Percentiles rank a stretch among this genome's conserved stretches.
Evolutionary conservation across 2,888 invertebrate species (phyloP).

Genomic region (Urechis unicinctus): DNA sequence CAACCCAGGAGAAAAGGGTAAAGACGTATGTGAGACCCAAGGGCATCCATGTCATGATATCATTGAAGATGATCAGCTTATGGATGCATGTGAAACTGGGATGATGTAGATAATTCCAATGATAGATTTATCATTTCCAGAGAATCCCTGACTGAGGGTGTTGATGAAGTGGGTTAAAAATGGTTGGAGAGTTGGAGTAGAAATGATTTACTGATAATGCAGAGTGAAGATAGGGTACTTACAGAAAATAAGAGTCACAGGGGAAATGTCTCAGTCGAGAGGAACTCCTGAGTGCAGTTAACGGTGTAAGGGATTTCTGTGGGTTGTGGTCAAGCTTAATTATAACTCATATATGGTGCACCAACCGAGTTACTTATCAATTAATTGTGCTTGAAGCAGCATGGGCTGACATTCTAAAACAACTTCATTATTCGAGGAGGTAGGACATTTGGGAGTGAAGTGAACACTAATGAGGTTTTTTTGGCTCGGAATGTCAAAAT

Average conservation of each 20-base stretch:
- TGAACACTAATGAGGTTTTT: neutral
- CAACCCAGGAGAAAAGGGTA: too few relatives aligned
- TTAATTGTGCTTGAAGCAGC: neutral
- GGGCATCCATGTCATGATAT: too few relatives aligned
- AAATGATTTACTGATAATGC: neutral
- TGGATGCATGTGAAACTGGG: too few relatives aligned
- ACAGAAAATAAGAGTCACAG: too few relatives aligned
- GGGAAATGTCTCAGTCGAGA: too few relatives aligned
- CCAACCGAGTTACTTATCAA: neutral
- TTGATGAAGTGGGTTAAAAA: neutral
- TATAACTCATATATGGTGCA: too few relatives aligned
- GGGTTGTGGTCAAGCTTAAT: neutral
- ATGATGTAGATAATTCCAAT: too few relatives aligned
- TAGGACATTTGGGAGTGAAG: slow-evolving; percentile 4
- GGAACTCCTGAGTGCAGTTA: neutral
- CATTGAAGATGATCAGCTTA: too few relatives aligned
- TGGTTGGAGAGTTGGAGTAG: neutral
- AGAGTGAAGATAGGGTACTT: neutral
- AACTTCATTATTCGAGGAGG: neutral
- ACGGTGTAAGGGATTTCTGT: neutral
- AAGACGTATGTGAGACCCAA: too few relatives aligned
- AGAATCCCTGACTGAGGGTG: too few relatives aligned
- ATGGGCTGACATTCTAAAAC: neutral
- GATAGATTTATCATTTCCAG: too few relatives aligned
- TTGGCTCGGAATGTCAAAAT: too few relatives aligned